phyloP scores from a whole-genome alignment of 2,797 vertebrate genomes.

The Mus caroli region DNA sequence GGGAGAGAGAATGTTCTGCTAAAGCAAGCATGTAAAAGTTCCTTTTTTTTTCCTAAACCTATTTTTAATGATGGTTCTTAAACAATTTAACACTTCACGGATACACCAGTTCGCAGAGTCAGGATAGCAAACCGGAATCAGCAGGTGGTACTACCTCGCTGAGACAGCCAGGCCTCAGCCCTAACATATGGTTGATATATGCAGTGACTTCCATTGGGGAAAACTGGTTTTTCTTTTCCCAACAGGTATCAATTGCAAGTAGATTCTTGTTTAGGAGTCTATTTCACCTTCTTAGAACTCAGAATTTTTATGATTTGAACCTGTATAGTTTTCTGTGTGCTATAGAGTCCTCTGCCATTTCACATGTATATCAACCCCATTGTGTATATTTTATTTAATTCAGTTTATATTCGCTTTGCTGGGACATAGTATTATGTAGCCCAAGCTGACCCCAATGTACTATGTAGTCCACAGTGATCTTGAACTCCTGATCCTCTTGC shows the following conservation, averaged over 20 bases:
- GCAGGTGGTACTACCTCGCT: background rate
- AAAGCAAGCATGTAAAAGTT: background rate
- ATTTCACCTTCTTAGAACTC: background rate
- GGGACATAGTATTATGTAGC: no score
- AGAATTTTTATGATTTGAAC: background rate
- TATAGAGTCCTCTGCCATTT: background rate
- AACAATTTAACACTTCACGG: background rate
- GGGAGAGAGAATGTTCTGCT: background rate
- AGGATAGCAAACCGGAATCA: background rate
- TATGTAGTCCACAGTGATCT: background rate
- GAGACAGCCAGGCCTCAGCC: background rate
- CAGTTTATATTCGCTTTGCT: background rate
- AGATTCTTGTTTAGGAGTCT: background rate
- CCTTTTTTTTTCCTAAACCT: background rate
- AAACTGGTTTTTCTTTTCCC: background rate
- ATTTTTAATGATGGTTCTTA: background rate
- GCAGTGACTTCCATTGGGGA: background rate
- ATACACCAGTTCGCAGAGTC: background rate
- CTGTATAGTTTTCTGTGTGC: background rate
- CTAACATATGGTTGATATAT: background rate
- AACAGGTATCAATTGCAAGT: background rate
- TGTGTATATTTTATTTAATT: background rate
- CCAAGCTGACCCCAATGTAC: background rate
- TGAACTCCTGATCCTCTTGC: background rate
- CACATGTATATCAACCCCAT: background rate